Conservation (phyloP, 2,113 vertebrate species). For the Brachionichthys hirsutus region DNA sequence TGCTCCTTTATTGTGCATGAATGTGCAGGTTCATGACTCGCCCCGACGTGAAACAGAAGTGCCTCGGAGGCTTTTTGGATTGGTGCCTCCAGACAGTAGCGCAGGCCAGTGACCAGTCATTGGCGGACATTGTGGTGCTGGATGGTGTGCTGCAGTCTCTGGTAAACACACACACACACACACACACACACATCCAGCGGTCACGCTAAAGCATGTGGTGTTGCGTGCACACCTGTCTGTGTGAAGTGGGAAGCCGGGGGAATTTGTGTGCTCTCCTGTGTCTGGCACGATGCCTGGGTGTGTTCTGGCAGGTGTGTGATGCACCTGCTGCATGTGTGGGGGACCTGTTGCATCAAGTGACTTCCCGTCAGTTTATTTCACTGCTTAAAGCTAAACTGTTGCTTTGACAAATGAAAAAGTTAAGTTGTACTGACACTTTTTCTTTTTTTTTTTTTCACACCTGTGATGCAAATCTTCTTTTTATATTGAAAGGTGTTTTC, state of each 20-base stretch:
- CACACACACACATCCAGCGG: no score
- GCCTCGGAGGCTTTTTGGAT: conserved; percentile 88
- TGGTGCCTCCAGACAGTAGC: conserved; percentile 86
- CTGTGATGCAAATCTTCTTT: not conserved
- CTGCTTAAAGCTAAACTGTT: conserved; percentile 42
- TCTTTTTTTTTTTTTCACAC: not conserved
- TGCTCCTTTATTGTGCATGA: conserved; percentile 15
- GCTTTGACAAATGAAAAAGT: conserved; percentile 3
- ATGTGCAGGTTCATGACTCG: conserved; percentile 88
- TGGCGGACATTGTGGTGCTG: conserved; percentile 80
- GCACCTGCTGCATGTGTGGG: conserved; percentile 61
- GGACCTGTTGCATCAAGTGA: conserved; percentile 27
- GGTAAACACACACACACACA: conserved; percentile 79
- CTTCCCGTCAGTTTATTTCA: conserved; percentile 20
- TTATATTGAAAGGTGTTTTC: not conserved
- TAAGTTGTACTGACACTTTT: not conserved
- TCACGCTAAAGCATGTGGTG: not conserved
- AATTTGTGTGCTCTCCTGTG: conserved; percentile 8
- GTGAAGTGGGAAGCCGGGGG: conserved; percentile 13
- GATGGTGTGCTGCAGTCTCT: conserved; percentile 91
- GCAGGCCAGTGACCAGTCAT: conserved; percentile 78
- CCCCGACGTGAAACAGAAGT: conserved; percentile 88
- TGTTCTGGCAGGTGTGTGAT: conserved; percentile 63
- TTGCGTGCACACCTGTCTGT: not conserved
- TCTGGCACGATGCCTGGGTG: conserved; percentile 38